Conservation (phyloP, 30 jellyfish, hydroid and myxozoan species). For the Pseudorhiza aurosa region DNA sequence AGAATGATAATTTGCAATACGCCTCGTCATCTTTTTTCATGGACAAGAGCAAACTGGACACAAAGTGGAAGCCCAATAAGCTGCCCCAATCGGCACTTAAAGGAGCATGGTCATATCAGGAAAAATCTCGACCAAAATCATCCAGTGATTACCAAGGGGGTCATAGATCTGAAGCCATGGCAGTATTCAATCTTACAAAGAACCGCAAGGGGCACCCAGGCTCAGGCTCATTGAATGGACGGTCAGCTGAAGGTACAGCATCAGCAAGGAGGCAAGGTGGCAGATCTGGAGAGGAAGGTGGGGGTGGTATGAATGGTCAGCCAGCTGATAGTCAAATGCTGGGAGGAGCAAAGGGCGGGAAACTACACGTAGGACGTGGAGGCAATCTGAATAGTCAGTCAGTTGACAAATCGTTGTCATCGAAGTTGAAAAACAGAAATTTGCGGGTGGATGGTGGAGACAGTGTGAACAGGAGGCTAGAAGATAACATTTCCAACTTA, state of each 20-base stretch:
- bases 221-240: background rate
- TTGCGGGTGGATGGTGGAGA: slow-evolving; percentile 32
- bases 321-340: background rate
- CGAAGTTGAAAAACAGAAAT: background rate
- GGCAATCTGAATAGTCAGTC: slow-evolving; percentile 30
- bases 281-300: too few species aligned
- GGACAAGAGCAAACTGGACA: background rate
- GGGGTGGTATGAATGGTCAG: background rate
- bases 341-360: background rate
- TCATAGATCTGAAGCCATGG: slow-evolving; percentile 20
- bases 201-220: slow-evolving; percentile 5
- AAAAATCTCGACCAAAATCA: background rate
- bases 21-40: background rate
- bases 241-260: background rate
- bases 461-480: slow-evolving; percentile 36
- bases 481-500: slow-evolving; percentile 14
- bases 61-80: slow-evolving; percentile 29
- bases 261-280: slow-evolving; percentile 9
- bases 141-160: background rate
- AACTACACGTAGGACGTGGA: slow-evolving; percentile 21
- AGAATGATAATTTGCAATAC: background rate
- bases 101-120: slow-evolving; percentile 58
- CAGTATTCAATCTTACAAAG: slow-evolving; percentile 10
- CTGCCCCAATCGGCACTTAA: slow-evolving; percentile 16
- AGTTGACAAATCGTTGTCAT: background rate